These are phyloP conservation scores for Onychostoma macrolepis DNA, from an alignment of 2,113 vertebrate species.

Conservation along the genomic window DNA sequence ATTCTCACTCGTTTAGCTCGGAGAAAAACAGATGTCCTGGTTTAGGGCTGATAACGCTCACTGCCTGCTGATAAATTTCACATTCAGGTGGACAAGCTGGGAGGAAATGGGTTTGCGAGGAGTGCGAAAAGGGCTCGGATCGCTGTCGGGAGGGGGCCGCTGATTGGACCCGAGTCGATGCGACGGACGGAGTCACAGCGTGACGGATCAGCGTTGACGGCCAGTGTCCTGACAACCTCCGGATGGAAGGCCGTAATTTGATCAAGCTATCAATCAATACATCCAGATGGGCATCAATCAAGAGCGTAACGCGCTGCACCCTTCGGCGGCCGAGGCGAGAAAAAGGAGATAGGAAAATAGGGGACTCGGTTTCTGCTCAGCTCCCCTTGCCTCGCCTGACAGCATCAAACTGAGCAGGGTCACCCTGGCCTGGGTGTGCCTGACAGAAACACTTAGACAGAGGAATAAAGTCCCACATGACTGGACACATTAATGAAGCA, in stretches of 20 bases:
- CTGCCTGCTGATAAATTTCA: slow-evolving; percentile 11
- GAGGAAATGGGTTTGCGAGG: slow-evolving; percentile 25
- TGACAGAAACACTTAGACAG: slow-evolving; percentile 34
- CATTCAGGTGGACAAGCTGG: slow-evolving; percentile 25
- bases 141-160: background rate
- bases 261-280: slow-evolving; percentile 58
- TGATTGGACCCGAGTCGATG: background rate
- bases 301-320: slow-evolving; percentile 10
- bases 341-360: slow-evolving; percentile 23
- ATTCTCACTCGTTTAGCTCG: slow-evolving; percentile 19
- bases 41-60: slow-evolving; percentile 34
- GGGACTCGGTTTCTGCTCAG: slow-evolving; percentile 19
- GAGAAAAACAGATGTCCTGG: slow-evolving; percentile 39
- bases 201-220: slow-evolving; percentile 59
- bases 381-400: slow-evolving; percentile 12
- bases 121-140: slow-evolving; percentile 29
- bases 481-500: slow-evolving; percentile 23
- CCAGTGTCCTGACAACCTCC: slow-evolving; percentile 51
- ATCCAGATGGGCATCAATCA: slow-evolving; percentile 50
- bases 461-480: slow-evolving; percentile 29
- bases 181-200: slow-evolving; percentile 28
- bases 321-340: background rate
- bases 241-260: slow-evolving; percentile 50
- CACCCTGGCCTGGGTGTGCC: slow-evolving; percentile 22
- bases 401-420: slow-evolving; percentile 24